Conservation (phyloP, 2,113 vertebrate species). For the Calidris pygmaea region DNA sequence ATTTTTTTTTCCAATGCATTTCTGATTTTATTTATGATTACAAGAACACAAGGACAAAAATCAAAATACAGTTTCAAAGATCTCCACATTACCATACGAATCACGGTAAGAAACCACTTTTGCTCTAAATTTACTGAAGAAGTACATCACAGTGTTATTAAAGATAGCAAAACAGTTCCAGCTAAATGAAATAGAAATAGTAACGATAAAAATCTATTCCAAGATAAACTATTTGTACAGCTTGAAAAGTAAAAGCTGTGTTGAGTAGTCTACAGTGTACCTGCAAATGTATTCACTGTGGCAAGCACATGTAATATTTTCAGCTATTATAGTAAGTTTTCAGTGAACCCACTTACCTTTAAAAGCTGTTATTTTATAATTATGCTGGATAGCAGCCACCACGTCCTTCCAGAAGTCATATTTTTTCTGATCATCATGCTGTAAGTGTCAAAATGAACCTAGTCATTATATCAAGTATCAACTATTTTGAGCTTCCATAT, state of each 20-base stretch:
- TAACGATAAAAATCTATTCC: not conserved
- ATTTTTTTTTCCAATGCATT: not conserved
- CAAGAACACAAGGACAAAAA: not conserved
- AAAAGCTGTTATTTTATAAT: constrained; percentile 95
- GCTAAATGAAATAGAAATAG: not conserved
- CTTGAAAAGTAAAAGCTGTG: not conserved
- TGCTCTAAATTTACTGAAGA: not conserved
- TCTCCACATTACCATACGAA: not conserved
- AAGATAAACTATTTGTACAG: not conserved
- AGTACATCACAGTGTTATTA: not conserved
- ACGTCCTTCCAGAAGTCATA: constrained; percentile 96
- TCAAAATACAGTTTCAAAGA: not conserved
- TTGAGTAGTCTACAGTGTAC: not conserved
- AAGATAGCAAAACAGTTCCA: not conserved
- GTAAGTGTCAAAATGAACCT: constrained; percentile 50
- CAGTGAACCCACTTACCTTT: constrained; percentile 81
- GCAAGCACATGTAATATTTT: not conserved
- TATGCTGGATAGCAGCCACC: constrained; percentile 91
- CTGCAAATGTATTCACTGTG: not conserved
- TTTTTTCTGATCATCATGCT: constrained; percentile 84
- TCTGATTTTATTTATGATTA: not conserved
- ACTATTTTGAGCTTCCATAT: not conserved
- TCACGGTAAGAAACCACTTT: not conserved
- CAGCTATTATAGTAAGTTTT: not conserved
- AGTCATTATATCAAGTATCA: not conserved